Conservation (phyloP, 2,888 invertebrate genomes). For the Eupithecia dodoneata region DNA sequence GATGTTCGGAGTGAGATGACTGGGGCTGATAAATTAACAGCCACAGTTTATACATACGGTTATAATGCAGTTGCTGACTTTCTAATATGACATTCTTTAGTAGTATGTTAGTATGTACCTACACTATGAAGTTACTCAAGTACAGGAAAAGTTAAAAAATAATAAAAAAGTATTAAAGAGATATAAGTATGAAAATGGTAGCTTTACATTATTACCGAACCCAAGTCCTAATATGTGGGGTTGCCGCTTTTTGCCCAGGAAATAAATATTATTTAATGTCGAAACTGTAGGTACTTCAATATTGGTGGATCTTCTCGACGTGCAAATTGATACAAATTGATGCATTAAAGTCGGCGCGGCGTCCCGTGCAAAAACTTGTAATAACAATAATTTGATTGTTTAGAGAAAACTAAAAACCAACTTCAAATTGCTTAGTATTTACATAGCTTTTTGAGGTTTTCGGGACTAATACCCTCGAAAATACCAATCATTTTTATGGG, state of each 20-base stretch:
- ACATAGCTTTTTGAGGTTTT: too few species aligned
- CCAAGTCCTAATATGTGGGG: neutral
- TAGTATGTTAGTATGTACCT: neutral
- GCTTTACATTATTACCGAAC: neutral
- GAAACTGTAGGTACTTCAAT: neutral
- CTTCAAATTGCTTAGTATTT: too few species aligned
- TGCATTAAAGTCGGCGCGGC: conserved; percentile 25
- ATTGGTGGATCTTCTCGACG: neutral
- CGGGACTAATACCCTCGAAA: too few species aligned
- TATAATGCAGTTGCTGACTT: neutral
- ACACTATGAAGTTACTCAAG: neutral
- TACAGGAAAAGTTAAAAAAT: neutral
- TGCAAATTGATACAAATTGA: conserved; percentile 33
- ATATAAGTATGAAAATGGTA: too few species aligned
- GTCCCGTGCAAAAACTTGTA: conserved; percentile 23
- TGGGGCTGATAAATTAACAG: neutral
- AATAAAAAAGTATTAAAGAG: too few species aligned
- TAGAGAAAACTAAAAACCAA: too few species aligned
- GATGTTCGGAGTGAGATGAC: conserved; percentile 22
- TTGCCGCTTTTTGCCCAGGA: neutral
- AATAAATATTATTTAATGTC: too few species aligned
- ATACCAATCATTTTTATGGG: too few species aligned
- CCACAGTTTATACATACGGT: neutral
- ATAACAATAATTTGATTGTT: neutral
- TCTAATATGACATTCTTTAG: neutral